These are phyloP conservation scores for Euzetes globulus DNA, from an alignment of 2,888 invertebrate species.

Conservation along the genomic window DNA sequence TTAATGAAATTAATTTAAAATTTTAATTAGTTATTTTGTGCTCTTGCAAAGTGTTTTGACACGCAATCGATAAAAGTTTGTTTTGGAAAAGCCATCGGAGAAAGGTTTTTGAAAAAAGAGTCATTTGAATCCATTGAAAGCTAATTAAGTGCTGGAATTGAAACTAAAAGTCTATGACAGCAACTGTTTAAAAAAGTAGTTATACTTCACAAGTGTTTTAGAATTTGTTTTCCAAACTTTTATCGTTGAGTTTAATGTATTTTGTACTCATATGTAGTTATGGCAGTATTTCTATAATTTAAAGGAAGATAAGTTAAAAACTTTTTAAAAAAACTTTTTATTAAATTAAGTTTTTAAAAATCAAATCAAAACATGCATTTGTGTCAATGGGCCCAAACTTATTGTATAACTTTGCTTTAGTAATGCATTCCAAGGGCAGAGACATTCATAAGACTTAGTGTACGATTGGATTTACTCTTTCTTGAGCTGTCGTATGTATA, in stretches of 20 bases:
- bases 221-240: neutral
- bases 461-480: neutral
- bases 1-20: neutral
- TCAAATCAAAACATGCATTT: conserved; percentile 14
- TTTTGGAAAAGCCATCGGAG: neutral
- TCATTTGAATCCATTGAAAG: neutral
- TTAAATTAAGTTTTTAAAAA: neutral
- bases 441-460: neutral
- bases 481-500: neutral
- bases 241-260: neutral
- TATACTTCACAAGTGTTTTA: neutral
- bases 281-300: no score
- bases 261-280: neutral
- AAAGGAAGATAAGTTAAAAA: no score
- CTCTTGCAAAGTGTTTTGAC: neutral
- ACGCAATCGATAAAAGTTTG: neutral
- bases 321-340: no score
- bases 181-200: no score
- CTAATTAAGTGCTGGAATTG: neutral
- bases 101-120: neutral
- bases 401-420: neutral
- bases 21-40: neutral
- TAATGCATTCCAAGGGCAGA: conserved; percentile 15
- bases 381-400: conserved; percentile 15
- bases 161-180: neutral